Percentiles rank a stretch among this genome's conserved stretches.
These are phyloP conservation scores for Marmota monax DNA, from an alignment of 2,113 vertebrate species.

Conservation along the genomic window DNA sequence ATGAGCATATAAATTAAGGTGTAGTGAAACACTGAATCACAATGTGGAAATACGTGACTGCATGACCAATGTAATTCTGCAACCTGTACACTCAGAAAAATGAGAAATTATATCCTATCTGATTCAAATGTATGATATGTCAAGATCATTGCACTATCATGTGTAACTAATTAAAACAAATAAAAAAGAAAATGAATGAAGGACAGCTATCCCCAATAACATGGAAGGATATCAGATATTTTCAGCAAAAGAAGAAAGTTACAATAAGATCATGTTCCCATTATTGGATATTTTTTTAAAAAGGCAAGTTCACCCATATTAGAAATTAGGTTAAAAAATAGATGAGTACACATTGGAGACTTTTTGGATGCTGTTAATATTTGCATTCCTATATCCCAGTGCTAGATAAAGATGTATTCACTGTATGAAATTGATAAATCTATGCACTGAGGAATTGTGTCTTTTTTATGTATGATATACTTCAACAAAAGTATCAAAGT, in stretches of 20 bases:
- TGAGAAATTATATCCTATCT: too few relatives aligned
- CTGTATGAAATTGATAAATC: neutral
- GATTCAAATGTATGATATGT: too few relatives aligned
- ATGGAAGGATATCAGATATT: neutral
- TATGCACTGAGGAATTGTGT: neutral
- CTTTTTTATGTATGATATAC: neutral
- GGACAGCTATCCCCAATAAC: neutral
- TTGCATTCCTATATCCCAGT: neutral
- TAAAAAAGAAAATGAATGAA: neutral
- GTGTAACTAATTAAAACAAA: too few relatives aligned
- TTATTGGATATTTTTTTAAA: neutral
- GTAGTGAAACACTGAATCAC: neutral
- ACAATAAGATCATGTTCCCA: neutral
- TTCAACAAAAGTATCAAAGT: neutral
- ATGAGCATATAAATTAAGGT: neutral
- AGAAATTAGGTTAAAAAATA: neutral
- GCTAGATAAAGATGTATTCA: neutral
- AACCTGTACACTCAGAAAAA: too few relatives aligned
- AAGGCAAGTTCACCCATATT: neutral
- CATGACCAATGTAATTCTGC: too few relatives aligned
- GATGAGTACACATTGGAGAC: neutral
- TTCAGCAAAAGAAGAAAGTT: neutral
- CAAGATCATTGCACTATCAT: too few relatives aligned
- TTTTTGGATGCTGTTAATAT: neutral
- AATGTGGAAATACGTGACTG: neutral